Evolutionary conservation across 1,140 invertebrate genomes (phyloP).

Genomic region (Drosophila erecta): DNA sequence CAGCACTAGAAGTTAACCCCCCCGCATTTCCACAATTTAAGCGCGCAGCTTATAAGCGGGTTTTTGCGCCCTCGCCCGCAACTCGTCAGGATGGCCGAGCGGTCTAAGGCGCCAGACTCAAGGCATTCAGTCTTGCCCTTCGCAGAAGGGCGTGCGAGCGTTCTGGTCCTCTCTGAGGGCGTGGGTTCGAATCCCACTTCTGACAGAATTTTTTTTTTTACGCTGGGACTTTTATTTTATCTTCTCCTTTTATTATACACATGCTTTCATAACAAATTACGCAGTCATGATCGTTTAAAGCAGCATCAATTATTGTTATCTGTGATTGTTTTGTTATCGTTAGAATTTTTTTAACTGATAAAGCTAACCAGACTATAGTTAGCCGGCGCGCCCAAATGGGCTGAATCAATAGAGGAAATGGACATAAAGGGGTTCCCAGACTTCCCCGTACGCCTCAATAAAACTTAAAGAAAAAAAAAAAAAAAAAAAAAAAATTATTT

Average conservation of each 20-base stretch:
- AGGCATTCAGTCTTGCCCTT: slow-evolving; percentile 78
- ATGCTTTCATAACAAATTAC: no score
- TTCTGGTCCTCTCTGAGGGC: slow-evolving; percentile 94
- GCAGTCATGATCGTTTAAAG: no score
- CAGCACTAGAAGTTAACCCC: slow-evolving; percentile 28
- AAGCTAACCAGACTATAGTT: no score
- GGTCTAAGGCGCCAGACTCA: slow-evolving; percentile 91
- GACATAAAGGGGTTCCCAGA: no score
- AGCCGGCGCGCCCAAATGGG: no score
- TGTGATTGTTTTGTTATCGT: no score
- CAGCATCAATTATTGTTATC: no score
- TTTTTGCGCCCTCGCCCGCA: slow-evolving; percentile 85
- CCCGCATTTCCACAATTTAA: not conserved
- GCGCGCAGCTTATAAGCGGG: slow-evolving; percentile 80
- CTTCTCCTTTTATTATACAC: not conserved
- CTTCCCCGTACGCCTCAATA: no score
- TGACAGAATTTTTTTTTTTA: slow-evolving; percentile 87
- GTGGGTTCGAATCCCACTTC: slow-evolving; percentile 95
- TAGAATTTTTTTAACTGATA: no score
- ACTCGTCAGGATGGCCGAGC: slow-evolving; percentile 88
- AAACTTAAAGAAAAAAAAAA: no score
- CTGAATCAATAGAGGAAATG: no score
- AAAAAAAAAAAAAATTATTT: no score
- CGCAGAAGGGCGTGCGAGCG: slow-evolving; percentile 83
- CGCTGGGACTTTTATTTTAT: not conserved